phyloP scores from a whole-genome alignment of 2,113 vertebrate genomes.

The Albula goreensis region DNA sequence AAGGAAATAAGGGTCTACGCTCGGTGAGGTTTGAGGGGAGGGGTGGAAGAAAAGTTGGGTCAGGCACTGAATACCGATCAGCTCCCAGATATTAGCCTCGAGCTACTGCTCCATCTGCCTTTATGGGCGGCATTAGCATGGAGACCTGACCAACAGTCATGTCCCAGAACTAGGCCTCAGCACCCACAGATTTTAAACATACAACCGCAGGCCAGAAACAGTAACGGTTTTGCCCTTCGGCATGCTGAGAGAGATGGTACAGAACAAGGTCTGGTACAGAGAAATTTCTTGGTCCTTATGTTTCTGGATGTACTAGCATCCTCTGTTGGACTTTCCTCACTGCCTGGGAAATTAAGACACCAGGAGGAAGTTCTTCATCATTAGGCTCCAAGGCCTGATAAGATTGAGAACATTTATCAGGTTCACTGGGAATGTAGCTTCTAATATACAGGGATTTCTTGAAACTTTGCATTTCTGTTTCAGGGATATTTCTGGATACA shows the following conservation, averaged over 20 bases:
- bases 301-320: too few relatives aligned
- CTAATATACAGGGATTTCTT: too few relatives aligned
- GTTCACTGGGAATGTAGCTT: too few relatives aligned
- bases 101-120: too few relatives aligned
- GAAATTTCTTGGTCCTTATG: background rate
- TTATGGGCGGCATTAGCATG: background rate
- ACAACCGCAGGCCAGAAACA: background rate
- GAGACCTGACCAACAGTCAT: background rate
- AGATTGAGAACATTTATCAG: too few relatives aligned
- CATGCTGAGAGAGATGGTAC: background rate
- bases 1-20: background rate
- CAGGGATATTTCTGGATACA: too few relatives aligned
- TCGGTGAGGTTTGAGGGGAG: background rate
- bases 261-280: background rate
- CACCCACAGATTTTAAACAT: background rate
- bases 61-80: background rate
- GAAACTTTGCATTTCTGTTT: too few relatives aligned
- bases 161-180: background rate
- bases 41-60: background rate
- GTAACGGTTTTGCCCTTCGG: background rate
- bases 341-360: too few relatives aligned
- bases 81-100: background rate
- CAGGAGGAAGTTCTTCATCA: too few relatives aligned
- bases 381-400: too few relatives aligned
- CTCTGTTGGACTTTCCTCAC: too few relatives aligned